These are phyloP conservation scores for Neuroterus valhalla DNA, from an alignment of 1,140 invertebrate species.

Conservation along the genomic window DNA sequence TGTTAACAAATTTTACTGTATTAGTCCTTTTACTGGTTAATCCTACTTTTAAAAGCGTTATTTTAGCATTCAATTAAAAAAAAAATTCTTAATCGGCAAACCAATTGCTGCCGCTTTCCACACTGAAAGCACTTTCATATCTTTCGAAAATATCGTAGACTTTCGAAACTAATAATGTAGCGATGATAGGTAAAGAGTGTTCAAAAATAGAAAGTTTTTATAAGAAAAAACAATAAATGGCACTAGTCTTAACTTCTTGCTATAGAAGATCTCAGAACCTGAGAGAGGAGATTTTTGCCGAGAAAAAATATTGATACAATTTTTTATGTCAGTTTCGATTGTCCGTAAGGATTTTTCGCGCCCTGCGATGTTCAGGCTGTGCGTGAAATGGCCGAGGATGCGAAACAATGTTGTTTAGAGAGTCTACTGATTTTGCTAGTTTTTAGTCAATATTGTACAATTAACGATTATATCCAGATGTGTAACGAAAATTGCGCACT, in stretches of 20 bases:
- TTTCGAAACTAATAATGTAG: conserved; percentile 1
- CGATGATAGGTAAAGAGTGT: conserved; percentile 1
- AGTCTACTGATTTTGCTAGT: conserved; percentile 24
- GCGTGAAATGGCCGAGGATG: not conserved
- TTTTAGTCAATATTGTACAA: conserved; percentile 23
- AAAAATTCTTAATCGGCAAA: not conserved
- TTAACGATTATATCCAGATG: conserved; percentile 25
- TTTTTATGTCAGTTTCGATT: not conserved
- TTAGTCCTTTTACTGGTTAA: not conserved
- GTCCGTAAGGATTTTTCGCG: conserved; percentile 18
- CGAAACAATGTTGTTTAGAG: conserved; percentile 21
- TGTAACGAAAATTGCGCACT: conserved; percentile 19
- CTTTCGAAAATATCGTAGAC: not conserved
- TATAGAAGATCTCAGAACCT: too few relatives aligned
- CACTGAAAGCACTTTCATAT: conserved; percentile 3
- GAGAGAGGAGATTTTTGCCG: too few relatives aligned
- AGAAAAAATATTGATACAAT: not conserved
- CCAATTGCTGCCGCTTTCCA: conserved; percentile 8
- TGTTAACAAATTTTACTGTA: not conserved
- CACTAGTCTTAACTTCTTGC: not conserved
- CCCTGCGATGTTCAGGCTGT: conserved; percentile 17
- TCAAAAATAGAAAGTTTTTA: conserved; percentile 4
- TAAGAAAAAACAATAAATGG: not conserved
- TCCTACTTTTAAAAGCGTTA: not conserved
- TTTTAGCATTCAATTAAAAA: not conserved